Percentiles rank a stretch among this genome's conserved stretches.
These are phyloP conservation scores for Corythucha ciliata DNA, from an alignment of 2,888 invertebrate genomes.

Conservation along the genomic window DNA sequence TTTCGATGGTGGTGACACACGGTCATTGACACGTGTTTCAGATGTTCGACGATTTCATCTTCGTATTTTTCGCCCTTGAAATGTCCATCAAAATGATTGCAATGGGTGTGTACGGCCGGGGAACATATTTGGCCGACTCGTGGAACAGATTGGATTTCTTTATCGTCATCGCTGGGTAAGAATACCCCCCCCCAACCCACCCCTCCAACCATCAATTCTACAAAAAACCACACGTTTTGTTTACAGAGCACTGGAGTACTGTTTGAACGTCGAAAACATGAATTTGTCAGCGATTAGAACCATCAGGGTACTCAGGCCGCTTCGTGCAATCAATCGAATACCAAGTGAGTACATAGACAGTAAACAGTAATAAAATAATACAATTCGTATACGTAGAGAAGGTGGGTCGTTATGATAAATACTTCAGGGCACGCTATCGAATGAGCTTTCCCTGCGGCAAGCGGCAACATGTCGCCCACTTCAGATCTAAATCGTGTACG, in stretches of 20 bases:
- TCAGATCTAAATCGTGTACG: too few relatives aligned
- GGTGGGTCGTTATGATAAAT: neutral
- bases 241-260: slow-evolving; percentile 72
- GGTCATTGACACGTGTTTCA: too few relatives aligned
- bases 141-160: slow-evolving; percentile 99
- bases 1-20: too few relatives aligned
- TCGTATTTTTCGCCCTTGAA: slow-evolving; percentile 94
- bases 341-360: slow-evolving; percentile 98
- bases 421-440: too few relatives aligned
- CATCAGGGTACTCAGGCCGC: slow-evolving; percentile 89
- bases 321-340: slow-evolving; percentile 98
- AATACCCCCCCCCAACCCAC: slow-evolving; percentile 28
- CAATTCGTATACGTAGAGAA: neutral
- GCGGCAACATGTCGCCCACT: too few relatives aligned
- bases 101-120: slow-evolving; percentile 90
- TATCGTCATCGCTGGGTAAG: slow-evolving; percentile 92
- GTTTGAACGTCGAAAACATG: slow-evolving; percentile 91
- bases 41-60: slow-evolving; percentile 97
- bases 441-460: too few relatives aligned
- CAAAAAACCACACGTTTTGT: slow-evolving; percentile 18
- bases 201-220: neutral
- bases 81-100: slow-evolving; percentile 98
- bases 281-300: slow-evolving; percentile 97
- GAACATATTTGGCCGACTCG: slow-evolving; percentile 92
- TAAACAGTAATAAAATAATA: slow-evolving; percentile 1